phyloP scores from a whole-genome alignment of 2,797 vertebrate species.

The Acropternis orthonyx region DNA sequence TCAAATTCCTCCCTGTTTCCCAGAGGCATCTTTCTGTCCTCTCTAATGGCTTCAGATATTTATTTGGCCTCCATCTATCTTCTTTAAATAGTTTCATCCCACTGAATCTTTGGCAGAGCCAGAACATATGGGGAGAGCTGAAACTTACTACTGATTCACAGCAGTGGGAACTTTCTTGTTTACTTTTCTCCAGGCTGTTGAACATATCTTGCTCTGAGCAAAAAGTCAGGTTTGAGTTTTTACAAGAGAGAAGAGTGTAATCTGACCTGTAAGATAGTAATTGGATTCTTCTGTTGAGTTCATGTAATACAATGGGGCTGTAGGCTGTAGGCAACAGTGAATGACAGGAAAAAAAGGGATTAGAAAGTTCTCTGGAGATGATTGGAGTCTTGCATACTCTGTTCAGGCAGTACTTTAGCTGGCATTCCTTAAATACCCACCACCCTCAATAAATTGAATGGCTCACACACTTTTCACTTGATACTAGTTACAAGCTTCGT shows the following conservation, averaged over 20 bases:
- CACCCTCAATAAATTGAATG: neutral
- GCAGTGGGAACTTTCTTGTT: neutral
- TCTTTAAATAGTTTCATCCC: neutral
- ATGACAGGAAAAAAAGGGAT: neutral
- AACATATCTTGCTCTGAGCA: neutral
- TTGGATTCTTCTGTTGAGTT: neutral
- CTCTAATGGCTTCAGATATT: neutral
- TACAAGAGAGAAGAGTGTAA: neutral
- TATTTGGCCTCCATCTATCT: slow-evolving; percentile 11
- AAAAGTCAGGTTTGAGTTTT: neutral
- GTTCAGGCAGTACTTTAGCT: neutral
- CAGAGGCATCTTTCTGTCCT: neutral
- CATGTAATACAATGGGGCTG: neutral
- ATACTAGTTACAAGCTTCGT: neutral
- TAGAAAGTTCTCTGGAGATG: neutral
- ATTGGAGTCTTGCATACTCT: neutral
- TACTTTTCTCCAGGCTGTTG: neutral
- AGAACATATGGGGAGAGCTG: neutral
- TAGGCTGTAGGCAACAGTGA: neutral
- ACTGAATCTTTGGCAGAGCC: neutral
- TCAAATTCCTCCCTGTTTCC: neutral
- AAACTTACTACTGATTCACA: neutral
- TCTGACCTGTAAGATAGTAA: neutral
- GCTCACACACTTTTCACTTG: neutral
- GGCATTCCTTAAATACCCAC: neutral